Percentiles rank a stretch among this genome's conserved stretches.
These are phyloP conservation scores for Zaprionus ornatus DNA, from an alignment of 1,140 invertebrate species.

Conservation along the genomic window DNA sequence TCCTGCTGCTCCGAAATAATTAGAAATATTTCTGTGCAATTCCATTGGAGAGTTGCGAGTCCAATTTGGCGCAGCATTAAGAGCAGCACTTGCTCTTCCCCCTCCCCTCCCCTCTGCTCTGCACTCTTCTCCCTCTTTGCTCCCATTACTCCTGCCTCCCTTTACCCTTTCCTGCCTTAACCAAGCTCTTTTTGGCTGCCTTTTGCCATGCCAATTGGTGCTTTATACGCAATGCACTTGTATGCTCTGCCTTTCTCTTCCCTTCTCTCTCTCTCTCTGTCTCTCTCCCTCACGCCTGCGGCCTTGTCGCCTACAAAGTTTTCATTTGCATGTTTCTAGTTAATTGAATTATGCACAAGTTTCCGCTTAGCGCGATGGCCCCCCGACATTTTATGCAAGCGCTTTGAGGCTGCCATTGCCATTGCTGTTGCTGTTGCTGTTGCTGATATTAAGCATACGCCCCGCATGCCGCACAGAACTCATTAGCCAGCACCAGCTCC, in stretches of 20 bases:
- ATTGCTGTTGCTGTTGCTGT: constrained; percentile 24
- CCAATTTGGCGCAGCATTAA: constrained; percentile 44
- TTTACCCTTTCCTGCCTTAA: not conserved
- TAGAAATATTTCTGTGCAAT: constrained; percentile 71
- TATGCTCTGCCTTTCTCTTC: not conserved
- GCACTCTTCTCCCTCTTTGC: not conserved
- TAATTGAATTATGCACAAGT: constrained; percentile 80
- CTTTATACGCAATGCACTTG: constrained; percentile 8
- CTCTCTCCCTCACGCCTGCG: constrained; percentile 2
- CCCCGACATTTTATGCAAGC: constrained; percentile 62
- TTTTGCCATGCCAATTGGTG: constrained; percentile 26
- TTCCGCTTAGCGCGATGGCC: constrained; percentile 58
- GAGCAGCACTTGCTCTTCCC: not conserved
- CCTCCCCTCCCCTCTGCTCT: not conserved
- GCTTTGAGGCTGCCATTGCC: constrained; percentile 65
- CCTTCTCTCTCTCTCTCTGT: not conserved
- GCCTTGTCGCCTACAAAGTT: constrained; percentile 65
- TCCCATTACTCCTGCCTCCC: not conserved
- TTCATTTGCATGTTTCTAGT: constrained; percentile 81
- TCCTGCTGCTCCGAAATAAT: constrained; percentile 57
- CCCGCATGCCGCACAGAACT: constrained; percentile 17
- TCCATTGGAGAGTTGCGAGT: constrained; percentile 44
- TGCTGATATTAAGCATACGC: constrained; percentile 45
- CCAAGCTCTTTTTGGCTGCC: constrained; percentile 22
- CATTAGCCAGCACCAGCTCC: constrained; percentile 23